Percentiles rank a stretch among this genome's conserved stretches.
These are phyloP conservation scores for Axea sp. DNA, from an alignment of 2,888 invertebrate species.

Conservation along the genomic window DNA sequence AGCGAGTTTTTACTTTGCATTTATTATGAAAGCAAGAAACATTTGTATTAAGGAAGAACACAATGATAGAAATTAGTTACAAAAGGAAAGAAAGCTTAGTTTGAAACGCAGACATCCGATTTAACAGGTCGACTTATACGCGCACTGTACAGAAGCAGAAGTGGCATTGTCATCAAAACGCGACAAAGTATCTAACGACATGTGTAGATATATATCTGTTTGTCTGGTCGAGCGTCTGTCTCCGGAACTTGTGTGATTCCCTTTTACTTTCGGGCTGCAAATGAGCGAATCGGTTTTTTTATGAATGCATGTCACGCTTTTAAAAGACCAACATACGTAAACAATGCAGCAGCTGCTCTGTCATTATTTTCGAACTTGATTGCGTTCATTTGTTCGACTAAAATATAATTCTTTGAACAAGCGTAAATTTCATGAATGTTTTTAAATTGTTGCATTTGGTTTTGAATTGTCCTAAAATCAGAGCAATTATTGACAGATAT, in stretches of 20 bases:
- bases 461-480: no score
- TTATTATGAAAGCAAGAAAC: no score
- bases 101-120: no score
- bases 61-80: no score
- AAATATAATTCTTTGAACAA: neutral
- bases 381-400: neutral
- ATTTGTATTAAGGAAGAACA: no score
- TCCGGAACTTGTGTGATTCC: constrained; percentile 24
- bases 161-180: constrained; percentile 13
- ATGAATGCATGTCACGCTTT: constrained; percentile 19
- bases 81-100: no score
- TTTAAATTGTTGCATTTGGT: neutral
- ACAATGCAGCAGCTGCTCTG: neutral
- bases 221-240: constrained; percentile 13
- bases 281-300: constrained; percentile 17
- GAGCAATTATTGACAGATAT: no score
- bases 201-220: constrained; percentile 13
- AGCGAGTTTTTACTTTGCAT: no score
- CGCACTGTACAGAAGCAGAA: neutral
- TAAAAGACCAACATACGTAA: constrained; percentile 1
- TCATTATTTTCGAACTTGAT: constrained; percentile 1
- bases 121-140: no score
- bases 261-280: constrained; percentile 7
- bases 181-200: constrained; percentile 18
- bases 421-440: neutral